Conservation (phyloP, 2,888 invertebrate genomes). For the Liopterus haemorrhoidalis region DNA sequence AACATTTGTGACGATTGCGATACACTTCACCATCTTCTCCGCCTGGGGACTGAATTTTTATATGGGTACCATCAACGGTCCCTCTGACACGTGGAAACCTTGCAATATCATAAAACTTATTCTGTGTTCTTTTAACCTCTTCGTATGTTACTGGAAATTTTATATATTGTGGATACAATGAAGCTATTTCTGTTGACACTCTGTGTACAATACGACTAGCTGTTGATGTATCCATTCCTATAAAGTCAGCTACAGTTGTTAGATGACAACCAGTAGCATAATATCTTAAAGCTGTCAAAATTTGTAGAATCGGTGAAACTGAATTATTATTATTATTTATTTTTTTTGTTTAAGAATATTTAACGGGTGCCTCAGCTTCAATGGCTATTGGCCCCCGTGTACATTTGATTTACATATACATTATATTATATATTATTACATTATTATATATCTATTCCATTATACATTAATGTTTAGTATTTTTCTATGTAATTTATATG, state of each 20-base stretch:
- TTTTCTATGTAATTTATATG: no score
- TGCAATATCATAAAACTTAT: slow-evolving; percentile 28
- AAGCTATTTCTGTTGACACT: slow-evolving; percentile 29
- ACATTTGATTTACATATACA: no score
- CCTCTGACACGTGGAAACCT: slow-evolving; percentile 31
- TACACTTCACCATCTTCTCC: slow-evolving; percentile 22
- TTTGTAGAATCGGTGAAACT: slow-evolving; percentile 2
- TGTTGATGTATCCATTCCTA: slow-evolving; percentile 27
- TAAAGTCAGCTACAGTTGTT: slow-evolving; percentile 29
- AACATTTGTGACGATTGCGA: slow-evolving; percentile 4
- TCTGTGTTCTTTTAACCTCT: slow-evolving; percentile 23
- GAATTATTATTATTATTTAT: slow-evolving; percentile 3
- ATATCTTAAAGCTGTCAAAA: background rate
- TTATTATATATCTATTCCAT: no score
- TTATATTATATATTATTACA: no score
- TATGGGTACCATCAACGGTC: slow-evolving; percentile 32
- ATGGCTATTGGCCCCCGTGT: no score
- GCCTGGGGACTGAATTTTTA: slow-evolving; percentile 31
- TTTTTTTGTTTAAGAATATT: no score
- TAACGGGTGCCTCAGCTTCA: no score
- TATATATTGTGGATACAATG: slow-evolving; percentile 21
- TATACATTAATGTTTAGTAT: no score
- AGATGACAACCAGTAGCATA: slow-evolving; percentile 6
- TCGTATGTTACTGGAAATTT: slow-evolving; percentile 21
- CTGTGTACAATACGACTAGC: slow-evolving; percentile 26